A percentile compares a stretch with the other conserved stretches of the same genome.
These are phyloP conservation scores for Hypocryptadius cinnamomeus DNA, from an alignment of 2,113 vertebrate species.

Conservation along the genomic window DNA sequence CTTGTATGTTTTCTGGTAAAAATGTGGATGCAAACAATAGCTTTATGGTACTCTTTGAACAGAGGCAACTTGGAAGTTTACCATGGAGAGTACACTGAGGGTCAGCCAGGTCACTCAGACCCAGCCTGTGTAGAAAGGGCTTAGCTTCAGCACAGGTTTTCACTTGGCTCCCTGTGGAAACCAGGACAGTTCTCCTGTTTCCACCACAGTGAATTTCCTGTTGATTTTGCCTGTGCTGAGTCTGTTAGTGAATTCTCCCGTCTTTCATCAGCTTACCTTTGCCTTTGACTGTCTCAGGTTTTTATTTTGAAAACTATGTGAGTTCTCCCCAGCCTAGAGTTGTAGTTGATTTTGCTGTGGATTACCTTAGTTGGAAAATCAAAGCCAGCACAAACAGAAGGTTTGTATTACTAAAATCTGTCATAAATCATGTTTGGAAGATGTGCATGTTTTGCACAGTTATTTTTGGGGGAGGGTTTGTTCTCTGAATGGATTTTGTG, in stretches of 20 bases:
- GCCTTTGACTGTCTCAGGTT: neutral
- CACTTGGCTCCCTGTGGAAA: neutral
- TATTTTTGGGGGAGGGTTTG: neutral
- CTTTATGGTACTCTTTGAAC: neutral
- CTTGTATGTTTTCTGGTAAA: neutral
- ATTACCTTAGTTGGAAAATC: neutral
- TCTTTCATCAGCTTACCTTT: neutral
- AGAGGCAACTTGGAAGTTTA: neutral
- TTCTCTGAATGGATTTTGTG: neutral
- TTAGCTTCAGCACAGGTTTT: neutral
- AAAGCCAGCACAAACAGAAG: neutral
- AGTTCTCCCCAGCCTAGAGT: neutral
- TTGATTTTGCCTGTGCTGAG: neutral
- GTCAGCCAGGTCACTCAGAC: neutral
- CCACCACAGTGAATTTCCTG: neutral
- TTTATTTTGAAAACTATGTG: neutral
- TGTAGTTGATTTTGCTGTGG: neutral
- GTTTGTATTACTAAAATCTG: neutral
- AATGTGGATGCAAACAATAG: neutral
- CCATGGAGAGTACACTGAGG: neutral
- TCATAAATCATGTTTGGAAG: neutral
- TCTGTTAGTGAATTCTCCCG: neutral
- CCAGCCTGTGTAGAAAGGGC: neutral
- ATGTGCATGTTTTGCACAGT: neutral
- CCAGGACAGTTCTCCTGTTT: neutral